A percentile compares a stretch with the other conserved stretches of the same genome.
Evolutionary conservation across 2,797 vertebrate genomes (phyloP).

Genomic region (Octomys mimax): DNA sequence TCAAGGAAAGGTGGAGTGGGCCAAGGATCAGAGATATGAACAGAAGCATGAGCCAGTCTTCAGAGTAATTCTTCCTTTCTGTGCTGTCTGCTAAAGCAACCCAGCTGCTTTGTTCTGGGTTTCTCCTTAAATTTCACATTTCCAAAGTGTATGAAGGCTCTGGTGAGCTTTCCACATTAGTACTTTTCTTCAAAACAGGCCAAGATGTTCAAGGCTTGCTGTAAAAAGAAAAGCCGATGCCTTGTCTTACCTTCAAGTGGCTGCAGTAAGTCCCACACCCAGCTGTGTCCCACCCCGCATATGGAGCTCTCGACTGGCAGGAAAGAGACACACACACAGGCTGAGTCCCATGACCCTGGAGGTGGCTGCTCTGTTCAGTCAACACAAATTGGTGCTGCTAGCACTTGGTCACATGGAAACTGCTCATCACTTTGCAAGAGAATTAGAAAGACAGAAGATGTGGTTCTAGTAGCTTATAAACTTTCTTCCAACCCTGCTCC

Average conservation of each 20-base stretch:
- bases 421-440: conserved; percentile 39
- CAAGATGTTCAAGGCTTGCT: conserved; percentile 90
- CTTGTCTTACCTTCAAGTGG: conserved; percentile 58
- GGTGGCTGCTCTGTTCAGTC: conserved; percentile 43
- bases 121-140: conserved; percentile 91
- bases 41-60: background rate
- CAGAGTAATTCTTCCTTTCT: conserved; percentile 86
- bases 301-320: background rate
- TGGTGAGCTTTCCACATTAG: conserved; percentile 86
- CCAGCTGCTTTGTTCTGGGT: conserved; percentile 88
- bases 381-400: background rate
- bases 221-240: conserved; percentile 65
- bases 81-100: conserved; percentile 84
- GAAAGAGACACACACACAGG: background rate
- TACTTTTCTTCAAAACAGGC: conserved; percentile 89
- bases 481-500: background rate
- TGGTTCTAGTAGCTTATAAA: conserved; percentile 29
- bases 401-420: conserved; percentile 19
- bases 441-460: conserved; percentile 44
- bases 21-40: background rate
- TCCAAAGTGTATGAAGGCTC: conserved; percentile 89
- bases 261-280: background rate
- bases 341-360: background rate
- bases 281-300: background rate
- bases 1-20: background rate